Evolutionary conservation across 2,888 invertebrate species (phyloP).

Genomic region (Thalpophila matura): DNA sequence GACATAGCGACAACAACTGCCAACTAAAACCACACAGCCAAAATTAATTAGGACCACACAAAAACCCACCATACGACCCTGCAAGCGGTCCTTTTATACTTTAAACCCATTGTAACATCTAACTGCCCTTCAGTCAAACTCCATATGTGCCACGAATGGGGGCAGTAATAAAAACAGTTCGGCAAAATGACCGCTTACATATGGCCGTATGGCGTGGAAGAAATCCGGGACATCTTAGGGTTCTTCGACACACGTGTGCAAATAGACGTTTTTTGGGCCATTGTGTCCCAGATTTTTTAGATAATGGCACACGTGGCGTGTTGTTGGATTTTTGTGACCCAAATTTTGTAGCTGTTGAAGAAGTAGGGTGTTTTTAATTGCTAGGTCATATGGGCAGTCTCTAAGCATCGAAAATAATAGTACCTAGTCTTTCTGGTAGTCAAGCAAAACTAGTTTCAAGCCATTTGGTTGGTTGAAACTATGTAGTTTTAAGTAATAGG

Average conservation of each 20-base stretch:
- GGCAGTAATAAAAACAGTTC: slow-evolving; percentile 60
- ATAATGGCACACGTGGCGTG: slow-evolving; percentile 52
- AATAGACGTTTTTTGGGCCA: slow-evolving; percentile 66
- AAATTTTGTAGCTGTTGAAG: slow-evolving; percentile 32
- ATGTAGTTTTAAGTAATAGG: too few relatives aligned
- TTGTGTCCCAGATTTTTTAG: slow-evolving; percentile 52
- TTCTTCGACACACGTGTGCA: slow-evolving; percentile 78
- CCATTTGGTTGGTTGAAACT: too few relatives aligned
- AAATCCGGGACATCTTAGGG: slow-evolving; percentile 53
- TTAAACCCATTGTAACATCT: slow-evolving; percentile 43
- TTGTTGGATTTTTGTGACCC: slow-evolving; percentile 41
- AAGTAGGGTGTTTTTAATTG: slow-evolving; percentile 14
- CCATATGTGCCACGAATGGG: slow-evolving; percentile 72
- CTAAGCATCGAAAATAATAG: too few relatives aligned
- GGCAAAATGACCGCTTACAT: slow-evolving; percentile 68
- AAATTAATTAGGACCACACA: slow-evolving; percentile 47
- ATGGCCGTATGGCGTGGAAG: slow-evolving; percentile 73
- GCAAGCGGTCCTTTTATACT: slow-evolving; percentile 49
- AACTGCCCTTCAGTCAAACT: slow-evolving; percentile 40
- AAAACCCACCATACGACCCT: slow-evolving; percentile 28
- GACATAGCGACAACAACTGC: slow-evolving; percentile 22
- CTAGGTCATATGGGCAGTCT: neutral
- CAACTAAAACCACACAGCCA: slow-evolving; percentile 11
- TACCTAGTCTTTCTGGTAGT: too few relatives aligned
- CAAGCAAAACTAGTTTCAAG: too few relatives aligned